phyloP scores from a whole-genome alignment of 2,888 invertebrate species.

The Zaprionus bogoriensis region DNA sequence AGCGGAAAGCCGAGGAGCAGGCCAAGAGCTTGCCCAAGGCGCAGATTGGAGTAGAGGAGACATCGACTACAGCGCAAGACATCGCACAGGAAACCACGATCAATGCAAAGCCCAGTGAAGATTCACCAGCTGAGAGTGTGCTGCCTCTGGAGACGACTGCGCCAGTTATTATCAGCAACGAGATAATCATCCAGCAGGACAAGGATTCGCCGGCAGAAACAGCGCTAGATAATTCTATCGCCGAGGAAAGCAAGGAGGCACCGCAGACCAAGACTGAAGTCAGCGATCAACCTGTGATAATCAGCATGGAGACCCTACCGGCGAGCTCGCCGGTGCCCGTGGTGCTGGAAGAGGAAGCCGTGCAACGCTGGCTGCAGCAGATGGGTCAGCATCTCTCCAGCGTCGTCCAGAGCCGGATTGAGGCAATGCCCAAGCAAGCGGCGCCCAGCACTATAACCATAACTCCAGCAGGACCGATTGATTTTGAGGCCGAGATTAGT shows the following conservation, averaged over 20 bases:
- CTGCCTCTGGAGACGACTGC: too few relatives aligned
- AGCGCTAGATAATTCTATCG: too few relatives aligned
- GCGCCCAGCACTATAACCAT: background rate
- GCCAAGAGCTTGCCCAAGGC: background rate
- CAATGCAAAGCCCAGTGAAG: too few relatives aligned
- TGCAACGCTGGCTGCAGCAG: background rate
- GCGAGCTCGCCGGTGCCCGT: background rate
- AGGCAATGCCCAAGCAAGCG: background rate
- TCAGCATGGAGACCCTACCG: background rate
- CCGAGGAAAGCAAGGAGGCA: too few relatives aligned
- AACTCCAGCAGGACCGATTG: background rate
- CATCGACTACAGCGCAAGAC: background rate
- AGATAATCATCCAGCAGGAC: too few relatives aligned
- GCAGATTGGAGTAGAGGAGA: too few relatives aligned
- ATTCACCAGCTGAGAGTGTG: too few relatives aligned
- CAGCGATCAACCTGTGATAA: background rate
- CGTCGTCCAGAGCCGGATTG: background rate
- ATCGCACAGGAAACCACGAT: too few relatives aligned
- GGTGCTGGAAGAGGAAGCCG: background rate
- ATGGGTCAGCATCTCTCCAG: background rate
- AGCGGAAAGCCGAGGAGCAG: background rate
- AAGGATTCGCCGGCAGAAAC: too few relatives aligned
- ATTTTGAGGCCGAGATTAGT: constrained; percentile 6
- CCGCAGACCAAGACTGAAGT: too few relatives aligned
- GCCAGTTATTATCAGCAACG: too few relatives aligned